A percentile compares a stretch with the other conserved stretches of the same genome.
Conservation (phyloP, 2,888 invertebrate species). For the Trissonchulus latispiculum region DNA sequence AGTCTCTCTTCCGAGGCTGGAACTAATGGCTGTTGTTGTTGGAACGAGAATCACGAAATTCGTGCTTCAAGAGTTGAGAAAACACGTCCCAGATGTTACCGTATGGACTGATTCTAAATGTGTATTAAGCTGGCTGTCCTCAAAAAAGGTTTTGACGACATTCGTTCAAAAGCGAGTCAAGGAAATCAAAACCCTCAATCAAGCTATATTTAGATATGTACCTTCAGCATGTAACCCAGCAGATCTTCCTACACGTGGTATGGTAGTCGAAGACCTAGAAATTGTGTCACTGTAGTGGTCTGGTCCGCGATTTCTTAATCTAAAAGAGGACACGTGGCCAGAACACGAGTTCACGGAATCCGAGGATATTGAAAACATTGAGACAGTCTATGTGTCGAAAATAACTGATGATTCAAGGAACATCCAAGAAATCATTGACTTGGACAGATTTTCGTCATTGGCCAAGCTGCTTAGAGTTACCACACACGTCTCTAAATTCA, state of each 20-base stretch:
- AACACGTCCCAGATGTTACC: neutral
- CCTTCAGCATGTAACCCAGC: neutral
- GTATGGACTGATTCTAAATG: neutral
- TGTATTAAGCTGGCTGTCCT: neutral
- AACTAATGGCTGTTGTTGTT: neutral
- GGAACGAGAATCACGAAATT: neutral
- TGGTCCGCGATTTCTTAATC: neutral
- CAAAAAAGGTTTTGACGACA: no score
- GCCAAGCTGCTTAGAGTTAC: no score
- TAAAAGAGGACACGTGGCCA: constrained; percentile 4
- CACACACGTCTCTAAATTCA: no score
- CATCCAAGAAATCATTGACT: no score
- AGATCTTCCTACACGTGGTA: constrained; percentile 7
- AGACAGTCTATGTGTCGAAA: no score
- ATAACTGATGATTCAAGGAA: no score
- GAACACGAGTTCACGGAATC: no score
- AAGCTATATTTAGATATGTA: neutral
- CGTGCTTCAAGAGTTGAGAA: neutral
- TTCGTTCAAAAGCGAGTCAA: neutral
- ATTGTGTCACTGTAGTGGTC: neutral
- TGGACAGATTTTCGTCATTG: no score
- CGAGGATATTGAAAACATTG: no score
- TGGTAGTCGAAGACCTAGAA: neutral
- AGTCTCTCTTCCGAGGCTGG: neutral
- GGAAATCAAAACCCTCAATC: neutral